These are phyloP conservation scores for Oryctes rhinoceros DNA, from an alignment of 1,140 invertebrate genomes.

Conservation along the genomic window DNA sequence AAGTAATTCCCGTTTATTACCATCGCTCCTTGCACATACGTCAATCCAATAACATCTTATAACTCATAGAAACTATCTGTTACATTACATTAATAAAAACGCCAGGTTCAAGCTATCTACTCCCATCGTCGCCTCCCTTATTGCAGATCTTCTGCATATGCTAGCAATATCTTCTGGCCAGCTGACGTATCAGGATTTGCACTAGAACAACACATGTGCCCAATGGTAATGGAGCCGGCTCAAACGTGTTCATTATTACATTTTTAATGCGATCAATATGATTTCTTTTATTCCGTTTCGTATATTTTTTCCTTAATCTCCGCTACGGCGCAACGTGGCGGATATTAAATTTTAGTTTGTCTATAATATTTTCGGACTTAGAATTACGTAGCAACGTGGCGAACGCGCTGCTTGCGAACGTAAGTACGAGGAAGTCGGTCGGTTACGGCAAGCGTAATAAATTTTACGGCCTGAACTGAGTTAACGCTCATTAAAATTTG, in stretches of 20 bases:
- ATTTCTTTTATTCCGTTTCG: constrained; percentile 39
- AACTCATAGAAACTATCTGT: too few species aligned
- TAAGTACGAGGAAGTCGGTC: not conserved
- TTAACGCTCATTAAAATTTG: not conserved
- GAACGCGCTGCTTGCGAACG: not conserved
- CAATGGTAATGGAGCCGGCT: constrained; percentile 49
- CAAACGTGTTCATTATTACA: constrained; percentile 53
- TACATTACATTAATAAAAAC: too few species aligned
- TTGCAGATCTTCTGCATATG: constrained; percentile 49
- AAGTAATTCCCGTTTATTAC: too few species aligned
- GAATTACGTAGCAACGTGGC: not conserved
- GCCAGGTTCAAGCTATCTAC: too few species aligned
- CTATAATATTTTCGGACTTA: constrained; percentile 13
- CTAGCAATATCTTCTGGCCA: constrained; percentile 47
- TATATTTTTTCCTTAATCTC: constrained; percentile 28
- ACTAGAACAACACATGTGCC: constrained; percentile 48
- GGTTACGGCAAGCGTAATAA: not conserved
- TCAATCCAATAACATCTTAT: too few species aligned
- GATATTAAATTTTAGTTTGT: constrained; percentile 34
- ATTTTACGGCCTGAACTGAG: not conserved
- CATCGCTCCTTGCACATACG: too few species aligned
- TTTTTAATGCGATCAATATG: constrained; percentile 51
- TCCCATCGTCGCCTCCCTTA: constrained; percentile 38
- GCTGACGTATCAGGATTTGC: constrained; percentile 50
- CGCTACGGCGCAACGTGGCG: not conserved